Percentiles rank a stretch among this genome's conserved stretches.
Evolutionary conservation across 2,113 vertebrate genomes (phyloP).

Genomic region (Ailurus styani): DNA sequence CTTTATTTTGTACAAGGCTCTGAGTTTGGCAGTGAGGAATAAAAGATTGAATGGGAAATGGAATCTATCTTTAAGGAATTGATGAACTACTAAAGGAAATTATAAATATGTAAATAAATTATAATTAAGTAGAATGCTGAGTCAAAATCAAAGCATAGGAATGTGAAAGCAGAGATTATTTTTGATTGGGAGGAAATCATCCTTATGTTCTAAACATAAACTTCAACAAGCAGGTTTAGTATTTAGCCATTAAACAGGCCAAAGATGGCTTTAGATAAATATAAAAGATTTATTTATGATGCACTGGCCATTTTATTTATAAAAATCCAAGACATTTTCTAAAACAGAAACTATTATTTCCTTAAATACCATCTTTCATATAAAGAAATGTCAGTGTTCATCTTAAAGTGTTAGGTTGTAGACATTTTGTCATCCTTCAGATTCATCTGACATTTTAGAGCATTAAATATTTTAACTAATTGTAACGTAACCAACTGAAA

Average conservation of each 20-base stretch:
- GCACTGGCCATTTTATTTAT: neutral
- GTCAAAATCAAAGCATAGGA: constrained; percentile 18
- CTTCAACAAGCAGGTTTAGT: constrained; percentile 18
- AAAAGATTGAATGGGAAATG: neutral
- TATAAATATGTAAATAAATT: constrained; percentile 39
- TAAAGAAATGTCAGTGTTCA: constrained; percentile 38
- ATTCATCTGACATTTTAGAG: constrained; percentile 67
- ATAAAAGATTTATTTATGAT: constrained; percentile 6
- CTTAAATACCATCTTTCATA: neutral
- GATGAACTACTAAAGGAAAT: neutral
- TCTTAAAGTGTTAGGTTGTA: constrained; percentile 48
- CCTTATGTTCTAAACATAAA: neutral
- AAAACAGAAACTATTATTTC: constrained; percentile 28
- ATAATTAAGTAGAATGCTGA: neutral
- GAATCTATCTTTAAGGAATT: neutral
- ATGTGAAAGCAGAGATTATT: neutral
- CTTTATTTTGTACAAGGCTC: neutral
- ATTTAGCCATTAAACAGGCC: neutral
- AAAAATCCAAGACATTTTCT: neutral
- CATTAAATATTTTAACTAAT: constrained; percentile 66
- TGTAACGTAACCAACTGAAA: constrained; percentile 63
- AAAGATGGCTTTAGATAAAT: neutral
- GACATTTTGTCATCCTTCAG: constrained; percentile 64
- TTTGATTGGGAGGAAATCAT: constrained; percentile 20
- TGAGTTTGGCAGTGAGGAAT: neutral